These are phyloP conservation scores for Acutogordius australiensis DNA, from an alignment of 2,888 invertebrate genomes.

Conservation along the genomic window DNA sequence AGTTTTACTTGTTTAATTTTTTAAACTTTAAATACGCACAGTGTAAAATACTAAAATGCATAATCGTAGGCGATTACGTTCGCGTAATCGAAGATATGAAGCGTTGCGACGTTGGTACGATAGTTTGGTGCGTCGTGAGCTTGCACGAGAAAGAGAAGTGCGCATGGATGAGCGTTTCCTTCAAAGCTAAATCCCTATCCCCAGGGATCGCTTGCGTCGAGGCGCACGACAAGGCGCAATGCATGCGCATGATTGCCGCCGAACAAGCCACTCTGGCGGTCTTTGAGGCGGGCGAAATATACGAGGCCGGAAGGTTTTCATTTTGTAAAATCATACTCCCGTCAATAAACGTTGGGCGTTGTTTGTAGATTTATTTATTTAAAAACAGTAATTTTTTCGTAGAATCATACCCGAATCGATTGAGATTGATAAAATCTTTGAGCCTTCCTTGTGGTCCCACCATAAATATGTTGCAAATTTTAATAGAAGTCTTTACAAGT, in stretches of 20 bases:
- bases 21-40: too few species aligned
- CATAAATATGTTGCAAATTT: too few species aligned
- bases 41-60: too few species aligned
- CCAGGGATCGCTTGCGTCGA: background rate
- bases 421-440: too few species aligned
- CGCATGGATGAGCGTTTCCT: background rate
- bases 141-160: background rate
- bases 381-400: too few species aligned
- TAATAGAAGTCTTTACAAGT: too few species aligned
- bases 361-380: too few species aligned
- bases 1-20: too few species aligned
- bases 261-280: background rate
- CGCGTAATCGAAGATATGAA: background rate
- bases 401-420: too few species aligned
- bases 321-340: too few species aligned
- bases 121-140: conserved; percentile 3
- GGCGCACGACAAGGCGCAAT: background rate
- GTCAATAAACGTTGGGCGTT: too few species aligned
- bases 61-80: background rate
- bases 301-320: conserved; percentile 5
- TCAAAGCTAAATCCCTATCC: background rate
- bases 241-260: background rate
- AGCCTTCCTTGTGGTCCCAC: too few species aligned
- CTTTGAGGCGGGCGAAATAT: background rate
- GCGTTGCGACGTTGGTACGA: background rate